Evolutionary conservation across 2,888 invertebrate species (phyloP).

Genomic region (Drosophila demipolita): DNA sequence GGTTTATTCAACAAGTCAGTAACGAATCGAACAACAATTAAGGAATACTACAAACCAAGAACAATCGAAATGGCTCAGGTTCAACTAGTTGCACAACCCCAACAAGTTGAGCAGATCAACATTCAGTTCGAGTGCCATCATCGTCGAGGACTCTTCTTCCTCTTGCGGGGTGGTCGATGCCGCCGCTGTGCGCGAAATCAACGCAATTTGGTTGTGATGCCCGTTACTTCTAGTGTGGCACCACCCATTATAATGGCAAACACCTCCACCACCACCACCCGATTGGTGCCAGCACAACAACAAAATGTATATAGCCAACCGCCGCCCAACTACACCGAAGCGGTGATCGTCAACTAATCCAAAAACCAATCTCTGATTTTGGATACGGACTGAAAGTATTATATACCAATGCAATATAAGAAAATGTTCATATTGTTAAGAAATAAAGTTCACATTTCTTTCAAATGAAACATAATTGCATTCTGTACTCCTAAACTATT

Average conservation of each 20-base stretch:
- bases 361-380: background rate
- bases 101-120: slow-evolving; percentile 61
- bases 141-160: slow-evolving; percentile 51
- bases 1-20: slow-evolving; percentile 22
- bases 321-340: background rate
- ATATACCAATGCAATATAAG: background rate
- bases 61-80: slow-evolving; percentile 49
- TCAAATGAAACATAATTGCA: background rate
- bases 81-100: slow-evolving; percentile 37
- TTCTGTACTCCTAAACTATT: background rate
- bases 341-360: background rate
- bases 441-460: background rate
- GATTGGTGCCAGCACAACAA: background rate
- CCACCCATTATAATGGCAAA: background rate
- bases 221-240: background rate
- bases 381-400: background rate
- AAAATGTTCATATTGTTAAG: background rate
- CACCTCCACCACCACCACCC: background rate
- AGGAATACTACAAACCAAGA: slow-evolving; percentile 1
- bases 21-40: slow-evolving; percentile 25
- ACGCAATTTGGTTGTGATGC: slow-evolving; percentile 56
- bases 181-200: slow-evolving; percentile 68
- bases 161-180: slow-evolving; percentile 63
- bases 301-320: background rate
- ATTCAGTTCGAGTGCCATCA: slow-evolving; percentile 70